These are phyloP conservation scores for Luffia ferchaultella DNA, from an alignment of 2,888 invertebrate species.

Conservation along the genomic window DNA sequence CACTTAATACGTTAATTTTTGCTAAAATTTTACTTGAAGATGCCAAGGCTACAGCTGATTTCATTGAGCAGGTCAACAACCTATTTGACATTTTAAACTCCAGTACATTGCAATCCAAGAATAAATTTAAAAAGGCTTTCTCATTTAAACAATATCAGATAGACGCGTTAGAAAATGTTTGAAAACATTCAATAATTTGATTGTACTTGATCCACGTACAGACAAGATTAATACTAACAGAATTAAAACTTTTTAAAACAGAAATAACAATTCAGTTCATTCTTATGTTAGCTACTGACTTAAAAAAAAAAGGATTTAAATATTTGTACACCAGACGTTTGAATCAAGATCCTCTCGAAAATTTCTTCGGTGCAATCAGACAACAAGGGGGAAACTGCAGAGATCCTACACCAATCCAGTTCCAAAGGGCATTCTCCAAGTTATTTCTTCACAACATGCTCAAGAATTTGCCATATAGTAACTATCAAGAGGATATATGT, in stretches of 20 bases:
- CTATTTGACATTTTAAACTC: conserved; percentile 13
- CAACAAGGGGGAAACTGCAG: conserved; percentile 10
- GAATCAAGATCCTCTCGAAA: conserved; percentile 10
- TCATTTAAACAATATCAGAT: conserved; percentile 6
- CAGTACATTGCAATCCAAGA: conserved; percentile 6
- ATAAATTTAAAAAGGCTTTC: conserved; percentile 11
- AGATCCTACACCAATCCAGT: conserved; percentile 11
- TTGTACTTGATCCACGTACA: conserved; percentile 5
- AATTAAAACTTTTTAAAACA: conserved; percentile 10
- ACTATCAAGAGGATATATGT: too few relatives aligned
- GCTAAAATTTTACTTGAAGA: conserved; percentile 7
- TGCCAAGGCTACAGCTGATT: conserved; percentile 12
- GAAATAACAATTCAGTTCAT: conserved; percentile 12
- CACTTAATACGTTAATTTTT: conserved; percentile 10
- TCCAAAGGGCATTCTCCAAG: too few relatives aligned
- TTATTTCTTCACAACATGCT: too few relatives aligned
- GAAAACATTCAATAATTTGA: conserved; percentile 7
- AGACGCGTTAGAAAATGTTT: conserved; percentile 5
- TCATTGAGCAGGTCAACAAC: conserved; percentile 10
- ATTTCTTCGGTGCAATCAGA: conserved; percentile 8
- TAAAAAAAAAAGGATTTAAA: conserved; percentile 7
- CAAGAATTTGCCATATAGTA: too few relatives aligned
- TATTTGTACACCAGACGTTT: conserved; percentile 6
- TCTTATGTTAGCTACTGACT: conserved; percentile 7
- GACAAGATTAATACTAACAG: conserved; percentile 8